Conservation (phyloP, 2,888 invertebrate species). For the Megaustenia siamemsis region DNA sequence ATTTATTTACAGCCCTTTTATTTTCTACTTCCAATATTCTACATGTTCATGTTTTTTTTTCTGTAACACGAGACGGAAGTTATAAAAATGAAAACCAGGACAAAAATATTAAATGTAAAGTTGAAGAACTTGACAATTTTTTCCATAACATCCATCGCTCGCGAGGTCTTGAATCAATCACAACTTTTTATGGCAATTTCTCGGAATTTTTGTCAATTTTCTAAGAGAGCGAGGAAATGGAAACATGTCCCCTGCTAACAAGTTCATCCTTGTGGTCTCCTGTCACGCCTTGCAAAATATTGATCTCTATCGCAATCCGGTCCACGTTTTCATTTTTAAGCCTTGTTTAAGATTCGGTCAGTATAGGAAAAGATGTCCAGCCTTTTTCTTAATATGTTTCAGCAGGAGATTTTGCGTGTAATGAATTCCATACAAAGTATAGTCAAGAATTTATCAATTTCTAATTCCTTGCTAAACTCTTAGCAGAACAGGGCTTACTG, state of each 20-base stretch:
- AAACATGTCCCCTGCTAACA: conserved; percentile 26
- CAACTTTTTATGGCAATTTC: conserved; percentile 6
- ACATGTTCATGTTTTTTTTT: not conserved
- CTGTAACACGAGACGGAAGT: too few species aligned
- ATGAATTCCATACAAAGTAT: not conserved
- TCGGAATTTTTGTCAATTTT: conserved; percentile 16
- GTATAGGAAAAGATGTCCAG: too few species aligned
- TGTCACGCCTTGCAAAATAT: conserved; percentile 17
- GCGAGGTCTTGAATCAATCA: not conserved
- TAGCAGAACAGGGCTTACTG: too few species aligned
- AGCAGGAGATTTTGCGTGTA: not conserved
- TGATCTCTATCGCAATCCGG: not conserved
- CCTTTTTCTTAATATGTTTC: conserved; percentile 14
- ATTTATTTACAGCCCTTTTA: too few species aligned
- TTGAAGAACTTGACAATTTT: not conserved
- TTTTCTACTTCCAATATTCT: not conserved
- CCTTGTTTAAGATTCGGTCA: not conserved
- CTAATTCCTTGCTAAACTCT: too few species aligned
- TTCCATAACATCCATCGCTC: not conserved
- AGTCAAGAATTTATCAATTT: too few species aligned
- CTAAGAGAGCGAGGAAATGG: conserved; percentile 12
- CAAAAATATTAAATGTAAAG: not conserved
- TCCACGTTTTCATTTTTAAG: not conserved
- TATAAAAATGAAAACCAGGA: not conserved
- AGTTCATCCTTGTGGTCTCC: conserved; percentile 3